Conservation (phyloP, 2,113 vertebrate species). For the Laticauda laticaudata region DNA sequence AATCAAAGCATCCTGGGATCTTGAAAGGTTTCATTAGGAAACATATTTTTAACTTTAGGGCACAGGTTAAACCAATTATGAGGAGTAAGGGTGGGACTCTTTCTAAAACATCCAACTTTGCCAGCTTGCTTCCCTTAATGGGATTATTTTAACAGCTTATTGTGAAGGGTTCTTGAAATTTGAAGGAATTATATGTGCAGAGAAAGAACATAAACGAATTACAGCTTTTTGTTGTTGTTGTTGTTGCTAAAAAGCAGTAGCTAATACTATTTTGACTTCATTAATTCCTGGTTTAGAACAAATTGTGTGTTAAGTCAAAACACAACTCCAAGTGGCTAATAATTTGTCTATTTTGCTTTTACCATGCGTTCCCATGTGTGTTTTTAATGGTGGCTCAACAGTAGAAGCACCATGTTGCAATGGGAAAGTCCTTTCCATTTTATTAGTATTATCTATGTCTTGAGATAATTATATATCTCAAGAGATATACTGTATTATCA, state of each 20-base stretch:
- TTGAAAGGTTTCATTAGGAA: background rate
- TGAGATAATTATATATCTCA: background rate
- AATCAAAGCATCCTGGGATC: background rate
- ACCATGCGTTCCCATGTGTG: background rate
- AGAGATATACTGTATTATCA: background rate
- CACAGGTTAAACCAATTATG: background rate
- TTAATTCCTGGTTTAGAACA: conserved; percentile 1
- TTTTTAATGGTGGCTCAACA: background rate
- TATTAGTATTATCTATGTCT: background rate
- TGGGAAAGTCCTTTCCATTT: background rate
- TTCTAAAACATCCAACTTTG: conserved; percentile 2
- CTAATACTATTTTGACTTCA: background rate
- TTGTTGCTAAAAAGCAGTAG: background rate
- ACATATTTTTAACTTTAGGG: background rate
- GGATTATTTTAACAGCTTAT: conserved; percentile 1
- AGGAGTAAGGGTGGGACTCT: background rate
- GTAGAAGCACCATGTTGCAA: background rate
- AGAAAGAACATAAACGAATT: conserved; percentile 15
- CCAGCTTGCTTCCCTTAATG: background rate
- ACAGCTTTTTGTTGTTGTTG: background rate
- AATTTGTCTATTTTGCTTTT: background rate
- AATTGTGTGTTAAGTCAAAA: background rate
- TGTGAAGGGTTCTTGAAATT: background rate
- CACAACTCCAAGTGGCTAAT: background rate
- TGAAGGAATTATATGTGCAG: background rate